These are phyloP conservation scores for Fragum fragum DNA, from an alignment of 2,888 invertebrate genomes.

Conservation along the genomic window DNA sequence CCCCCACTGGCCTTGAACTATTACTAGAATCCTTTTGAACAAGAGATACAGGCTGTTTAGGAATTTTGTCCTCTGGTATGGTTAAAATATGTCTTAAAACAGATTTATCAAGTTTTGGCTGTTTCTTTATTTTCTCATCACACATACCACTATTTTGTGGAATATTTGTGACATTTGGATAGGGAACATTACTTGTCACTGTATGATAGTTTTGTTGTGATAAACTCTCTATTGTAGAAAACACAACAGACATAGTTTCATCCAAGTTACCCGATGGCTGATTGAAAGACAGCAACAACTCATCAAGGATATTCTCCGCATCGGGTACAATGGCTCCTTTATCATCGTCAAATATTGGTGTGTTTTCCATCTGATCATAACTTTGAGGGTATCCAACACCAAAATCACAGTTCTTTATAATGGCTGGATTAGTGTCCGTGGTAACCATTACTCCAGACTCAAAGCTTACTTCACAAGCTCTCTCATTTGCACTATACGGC, in stretches of 20 bases:
- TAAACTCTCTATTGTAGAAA: conserved; percentile 54
- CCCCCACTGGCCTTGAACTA: not conserved
- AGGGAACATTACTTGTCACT: conserved; percentile 36
- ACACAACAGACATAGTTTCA: conserved; percentile 48
- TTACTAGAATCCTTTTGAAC: not conserved
- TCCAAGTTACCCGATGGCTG: conserved; percentile 39
- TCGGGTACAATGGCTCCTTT: conserved; percentile 29
- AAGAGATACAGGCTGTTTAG: conserved; percentile 40
- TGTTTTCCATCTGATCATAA: not conserved
- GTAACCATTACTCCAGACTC: conserved; percentile 18
- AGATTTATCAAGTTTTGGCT: conserved; percentile 40
- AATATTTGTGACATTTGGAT: conserved; percentile 16
- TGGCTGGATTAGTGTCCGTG: conserved; percentile 26
- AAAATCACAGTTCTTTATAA: conserved; percentile 45
- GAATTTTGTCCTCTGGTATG: conserved; percentile 61
- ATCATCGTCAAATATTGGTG: conserved; percentile 9
- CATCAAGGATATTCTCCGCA: conserved; percentile 50
- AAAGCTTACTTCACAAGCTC: not conserved
- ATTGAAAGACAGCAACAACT: conserved; percentile 46
- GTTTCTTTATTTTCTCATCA: not conserved
- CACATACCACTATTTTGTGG: not conserved
- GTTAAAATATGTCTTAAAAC: conserved; percentile 59
- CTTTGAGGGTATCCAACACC: conserved; percentile 39
- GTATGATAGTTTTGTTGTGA: conserved; percentile 33
- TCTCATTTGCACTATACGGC: conserved; percentile 5